Conservation (phyloP, 2,888 invertebrate genomes). For the Microchrysa polita region DNA sequence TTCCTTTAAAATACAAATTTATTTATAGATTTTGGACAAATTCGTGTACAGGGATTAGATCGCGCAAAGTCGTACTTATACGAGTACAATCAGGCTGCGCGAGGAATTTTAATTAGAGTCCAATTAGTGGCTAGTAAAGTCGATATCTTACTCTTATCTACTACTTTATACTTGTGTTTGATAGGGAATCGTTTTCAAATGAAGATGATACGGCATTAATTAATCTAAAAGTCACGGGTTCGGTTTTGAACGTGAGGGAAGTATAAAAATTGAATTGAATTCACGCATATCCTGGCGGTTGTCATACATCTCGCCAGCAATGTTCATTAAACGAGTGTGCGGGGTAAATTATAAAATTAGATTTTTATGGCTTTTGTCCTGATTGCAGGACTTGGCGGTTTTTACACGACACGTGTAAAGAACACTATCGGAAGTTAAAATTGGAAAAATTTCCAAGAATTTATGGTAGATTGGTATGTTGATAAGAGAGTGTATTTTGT, state of each 20-base stretch:
- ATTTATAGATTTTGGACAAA: conserved; percentile 22
- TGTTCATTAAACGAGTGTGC: not conserved
- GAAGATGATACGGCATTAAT: conserved; percentile 39
- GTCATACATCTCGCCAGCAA: conserved; percentile 5
- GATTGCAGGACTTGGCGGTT: too few species aligned
- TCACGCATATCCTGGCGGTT: conserved; percentile 15
- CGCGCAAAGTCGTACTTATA: conserved; percentile 15
- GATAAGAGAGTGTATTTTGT: too few species aligned
- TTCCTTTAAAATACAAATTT: conserved; percentile 28
- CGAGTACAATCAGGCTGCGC: not conserved
- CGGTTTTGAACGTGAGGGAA: not conserved
- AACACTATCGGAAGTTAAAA: too few species aligned
- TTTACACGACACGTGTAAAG: too few species aligned
- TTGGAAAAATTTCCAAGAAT: too few species aligned
- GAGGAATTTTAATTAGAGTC: conserved; percentile 42
- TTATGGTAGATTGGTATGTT: too few species aligned
- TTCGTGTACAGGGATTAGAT: conserved; percentile 4
- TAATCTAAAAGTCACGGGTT: not conserved
- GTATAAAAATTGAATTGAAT: not conserved
- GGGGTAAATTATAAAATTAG: too few species aligned
- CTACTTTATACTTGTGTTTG: conserved; percentile 40
- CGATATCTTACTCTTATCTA: conserved; percentile 41
- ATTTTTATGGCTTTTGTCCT: too few species aligned
- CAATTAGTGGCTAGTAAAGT: conserved; percentile 21
- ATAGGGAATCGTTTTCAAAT: conserved; percentile 35